Conservation (phyloP, 2,888 invertebrate genomes). For the Megamerina dolium region DNA sequence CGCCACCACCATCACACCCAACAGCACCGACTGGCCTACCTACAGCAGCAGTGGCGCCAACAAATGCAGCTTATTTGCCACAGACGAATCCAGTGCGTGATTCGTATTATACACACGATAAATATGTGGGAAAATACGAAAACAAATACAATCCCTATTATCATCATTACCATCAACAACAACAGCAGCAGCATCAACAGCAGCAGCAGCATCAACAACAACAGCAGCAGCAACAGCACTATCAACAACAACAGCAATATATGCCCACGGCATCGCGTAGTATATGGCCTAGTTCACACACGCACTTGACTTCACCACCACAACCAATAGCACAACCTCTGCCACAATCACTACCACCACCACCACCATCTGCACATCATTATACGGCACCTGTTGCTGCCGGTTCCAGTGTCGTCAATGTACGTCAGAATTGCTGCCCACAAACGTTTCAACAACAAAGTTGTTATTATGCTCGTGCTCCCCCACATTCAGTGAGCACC, state of each 20-base stretch:
- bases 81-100: slow-evolving; percentile 19
- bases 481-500: too few relatives aligned
- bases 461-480: slow-evolving; percentile 32
- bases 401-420: too few relatives aligned
- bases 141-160: slow-evolving; percentile 29
- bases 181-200: too few relatives aligned
- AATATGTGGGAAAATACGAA: slow-evolving; percentile 26
- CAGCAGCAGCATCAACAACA: too few relatives aligned
- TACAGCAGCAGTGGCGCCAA: slow-evolving; percentile 20
- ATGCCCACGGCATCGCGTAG: slow-evolving; percentile 18
- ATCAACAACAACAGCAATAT: background rate
- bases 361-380: slow-evolving; percentile 11
- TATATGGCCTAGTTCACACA: slow-evolving; percentile 27
- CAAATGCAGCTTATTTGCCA: slow-evolving; percentile 17
- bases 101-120: slow-evolving; percentile 19
- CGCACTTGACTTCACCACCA: too few relatives aligned
- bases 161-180: slow-evolving; percentile 16
- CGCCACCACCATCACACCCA: too few relatives aligned
- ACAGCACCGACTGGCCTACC: slow-evolving; percentile 11
- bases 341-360: slow-evolving; percentile 7
- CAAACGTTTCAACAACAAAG: slow-evolving; percentile 34
- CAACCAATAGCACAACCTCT: slow-evolving; percentile 15
- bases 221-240: slow-evolving; percentile 9
- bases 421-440: slow-evolving; percentile 36
- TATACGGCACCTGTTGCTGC: slow-evolving; percentile 6